phyloP scores from a whole-genome alignment of 2,797 vertebrate genomes.

The Halcyon badia region DNA sequence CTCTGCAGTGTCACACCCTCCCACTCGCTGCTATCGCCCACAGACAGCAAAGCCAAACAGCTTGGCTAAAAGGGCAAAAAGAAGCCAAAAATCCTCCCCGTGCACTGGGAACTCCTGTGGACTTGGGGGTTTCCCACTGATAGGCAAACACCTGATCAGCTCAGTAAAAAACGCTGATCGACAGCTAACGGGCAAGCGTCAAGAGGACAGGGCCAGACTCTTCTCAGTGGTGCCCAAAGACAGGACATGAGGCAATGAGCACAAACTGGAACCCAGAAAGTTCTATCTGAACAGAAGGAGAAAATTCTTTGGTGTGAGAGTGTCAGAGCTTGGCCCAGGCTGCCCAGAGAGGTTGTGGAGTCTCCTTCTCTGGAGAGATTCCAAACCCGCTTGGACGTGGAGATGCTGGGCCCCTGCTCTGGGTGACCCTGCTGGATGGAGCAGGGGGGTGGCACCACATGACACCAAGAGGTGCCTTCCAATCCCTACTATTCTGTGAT shows the following conservation, averaged over 20 bases:
- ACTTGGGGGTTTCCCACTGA: neutral
- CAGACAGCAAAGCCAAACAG: neutral
- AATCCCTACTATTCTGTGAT: neutral
- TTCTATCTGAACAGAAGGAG: too few relatives aligned
- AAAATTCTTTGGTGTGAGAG: too few relatives aligned
- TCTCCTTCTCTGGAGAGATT: neutral
- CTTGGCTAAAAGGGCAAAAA: neutral
- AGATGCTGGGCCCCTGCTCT: too few relatives aligned
- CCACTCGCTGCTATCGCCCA: neutral
- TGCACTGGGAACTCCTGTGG: accelerated
- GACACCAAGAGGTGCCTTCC: neutral
- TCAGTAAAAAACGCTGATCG: neutral
- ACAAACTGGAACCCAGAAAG: neutral
- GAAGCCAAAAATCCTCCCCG: neutral
- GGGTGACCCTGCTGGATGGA: neutral
- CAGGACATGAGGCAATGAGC: too few relatives aligned
- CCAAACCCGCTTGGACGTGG: neutral
- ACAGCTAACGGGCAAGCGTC: neutral
- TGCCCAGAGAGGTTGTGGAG: neutral
- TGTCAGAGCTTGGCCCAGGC: neutral
- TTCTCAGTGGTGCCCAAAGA: neutral
- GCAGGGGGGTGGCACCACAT: neutral
- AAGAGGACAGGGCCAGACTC: neutral
- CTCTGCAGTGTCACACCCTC: neutral
- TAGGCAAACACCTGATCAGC: neutral